Evolutionary conservation across 1,140 invertebrate species (phyloP).

Genomic region (Caenorhabditis elegans): DNA sequence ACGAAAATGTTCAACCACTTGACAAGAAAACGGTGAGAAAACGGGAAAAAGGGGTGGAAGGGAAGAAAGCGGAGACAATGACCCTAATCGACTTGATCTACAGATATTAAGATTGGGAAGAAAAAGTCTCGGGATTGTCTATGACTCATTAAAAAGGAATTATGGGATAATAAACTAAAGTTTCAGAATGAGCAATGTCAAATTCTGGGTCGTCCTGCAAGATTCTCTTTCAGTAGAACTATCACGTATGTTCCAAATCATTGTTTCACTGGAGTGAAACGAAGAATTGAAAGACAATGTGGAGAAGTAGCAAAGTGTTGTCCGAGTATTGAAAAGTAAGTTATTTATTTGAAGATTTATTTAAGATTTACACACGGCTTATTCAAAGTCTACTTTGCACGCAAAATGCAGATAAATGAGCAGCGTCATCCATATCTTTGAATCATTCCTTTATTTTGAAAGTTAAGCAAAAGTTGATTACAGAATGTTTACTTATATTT

Average conservation of each 20-base stretch:
- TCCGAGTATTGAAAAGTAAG: constrained; percentile 30
- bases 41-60: background rate
- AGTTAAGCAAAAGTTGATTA: too few species aligned
- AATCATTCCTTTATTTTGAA: too few species aligned
- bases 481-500: too few species aligned
- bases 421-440: too few species aligned
- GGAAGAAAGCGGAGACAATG: background rate
- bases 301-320: constrained; percentile 27
- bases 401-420: too few species aligned
- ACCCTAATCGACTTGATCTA: background rate
- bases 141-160: background rate
- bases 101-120: background rate
- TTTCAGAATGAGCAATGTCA: constrained; percentile 23
- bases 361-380: too few species aligned
- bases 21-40: background rate
- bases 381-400: too few species aligned
- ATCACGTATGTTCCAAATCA: constrained; percentile 40
- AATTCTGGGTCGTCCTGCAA: background rate
- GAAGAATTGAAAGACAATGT: constrained; percentile 34
- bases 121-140: background rate
- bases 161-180: background rate
- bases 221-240: constrained; percentile 35
- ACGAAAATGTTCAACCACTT: constrained; percentile 32
- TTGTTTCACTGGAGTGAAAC: constrained; percentile 39
- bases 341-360: background rate